Percentiles rank a stretch among this genome's conserved stretches.
Evolutionary conservation across 2,113 vertebrate species (phyloP).

Genomic region (Dunckerocampus dactyliophorus): DNA sequence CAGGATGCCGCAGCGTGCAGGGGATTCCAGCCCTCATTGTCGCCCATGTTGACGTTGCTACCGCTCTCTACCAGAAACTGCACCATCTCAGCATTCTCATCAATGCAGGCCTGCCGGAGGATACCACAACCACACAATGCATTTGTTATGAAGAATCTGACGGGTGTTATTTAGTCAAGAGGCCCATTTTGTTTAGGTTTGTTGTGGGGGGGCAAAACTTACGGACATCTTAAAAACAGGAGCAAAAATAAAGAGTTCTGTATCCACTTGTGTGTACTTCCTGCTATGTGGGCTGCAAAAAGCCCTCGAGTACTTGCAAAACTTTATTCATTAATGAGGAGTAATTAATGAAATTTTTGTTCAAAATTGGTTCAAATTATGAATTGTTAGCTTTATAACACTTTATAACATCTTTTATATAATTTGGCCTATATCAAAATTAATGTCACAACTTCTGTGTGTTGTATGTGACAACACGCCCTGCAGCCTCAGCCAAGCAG

Average conservation of each 20-base stretch:
- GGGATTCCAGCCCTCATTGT: slow-evolving; percentile 83
- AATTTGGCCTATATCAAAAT: too few relatives aligned
- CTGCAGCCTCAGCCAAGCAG: too few relatives aligned
- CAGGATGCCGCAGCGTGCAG: slow-evolving; percentile 80
- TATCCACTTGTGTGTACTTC: slow-evolving; percentile 45
- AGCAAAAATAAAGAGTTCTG: slow-evolving; percentile 46
- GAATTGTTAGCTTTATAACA: too few relatives aligned
- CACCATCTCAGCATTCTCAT: slow-evolving; percentile 82
- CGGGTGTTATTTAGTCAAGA: background rate
- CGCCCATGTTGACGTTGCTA: slow-evolving; percentile 75
- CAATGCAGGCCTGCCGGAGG: slow-evolving; percentile 76
- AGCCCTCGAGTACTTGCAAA: slow-evolving; percentile 52
- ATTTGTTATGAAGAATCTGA: background rate
- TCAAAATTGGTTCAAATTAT: too few relatives aligned
- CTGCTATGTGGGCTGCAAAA: slow-evolving; percentile 41
- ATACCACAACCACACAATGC: slow-evolving; percentile 24
- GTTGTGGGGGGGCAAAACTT: slow-evolving; percentile 30
- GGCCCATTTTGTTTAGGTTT: slow-evolving; percentile 16
- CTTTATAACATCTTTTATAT: too few relatives aligned
- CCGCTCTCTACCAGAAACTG: slow-evolving; percentile 81
- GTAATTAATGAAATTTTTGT: too few relatives aligned
- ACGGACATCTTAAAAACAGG: slow-evolving; percentile 19
- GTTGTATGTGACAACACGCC: too few relatives aligned
- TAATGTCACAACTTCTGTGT: too few relatives aligned
- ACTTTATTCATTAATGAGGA: background rate